Percentiles rank a stretch among this genome's conserved stretches.
phyloP scores from a whole-genome alignment of 1,140 invertebrate species.

The Glossosoma conforme region DNA sequence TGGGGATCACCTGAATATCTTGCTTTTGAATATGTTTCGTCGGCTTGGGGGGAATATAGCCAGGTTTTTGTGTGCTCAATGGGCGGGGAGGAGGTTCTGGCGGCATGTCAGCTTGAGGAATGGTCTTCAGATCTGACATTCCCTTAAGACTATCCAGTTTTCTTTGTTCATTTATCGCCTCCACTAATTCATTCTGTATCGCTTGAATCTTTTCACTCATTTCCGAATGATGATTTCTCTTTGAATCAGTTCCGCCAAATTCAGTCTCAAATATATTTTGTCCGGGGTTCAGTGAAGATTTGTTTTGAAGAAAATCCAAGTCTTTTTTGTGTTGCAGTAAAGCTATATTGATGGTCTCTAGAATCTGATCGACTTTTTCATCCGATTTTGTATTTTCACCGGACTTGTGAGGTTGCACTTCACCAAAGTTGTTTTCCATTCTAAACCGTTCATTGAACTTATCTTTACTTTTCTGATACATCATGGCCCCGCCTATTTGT shows the following conservation, averaged over 20 bases:
- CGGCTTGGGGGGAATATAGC: constrained; percentile 34
- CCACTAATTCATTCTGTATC: constrained; percentile 26
- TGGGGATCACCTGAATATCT: constrained; percentile 41
- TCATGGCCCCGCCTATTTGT: constrained; percentile 40
- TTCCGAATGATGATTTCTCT: constrained; percentile 17
- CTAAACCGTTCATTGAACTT: constrained; percentile 16
- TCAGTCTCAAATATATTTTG: constrained; percentile 28
- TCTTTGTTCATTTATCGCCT: constrained; percentile 25
- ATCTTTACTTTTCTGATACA: constrained; percentile 33
- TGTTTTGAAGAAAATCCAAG: constrained; percentile 9
- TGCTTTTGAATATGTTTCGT: constrained; percentile 41
- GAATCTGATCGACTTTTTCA: constrained; percentile 32
- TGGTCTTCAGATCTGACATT: not conserved
- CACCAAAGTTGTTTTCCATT: constrained; percentile 7
- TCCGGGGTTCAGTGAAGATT: constrained; percentile 2
- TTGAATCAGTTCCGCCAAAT: constrained; percentile 23
- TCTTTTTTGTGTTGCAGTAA: constrained; percentile 34
- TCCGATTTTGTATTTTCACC: constrained; percentile 10
- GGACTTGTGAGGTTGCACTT: constrained; percentile 6
- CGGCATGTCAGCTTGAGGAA: constrained; percentile 34
- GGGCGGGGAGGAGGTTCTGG: constrained; percentile 44
- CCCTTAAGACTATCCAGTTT: constrained; percentile 18
- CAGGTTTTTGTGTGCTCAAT: constrained; percentile 32
- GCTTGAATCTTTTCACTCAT: constrained; percentile 33
- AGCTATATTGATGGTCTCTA: constrained; percentile 41